Percentiles rank a stretch among this genome's conserved stretches.
Conservation (phyloP, 2,888 invertebrate species). For the Drosophila atripex region DNA sequence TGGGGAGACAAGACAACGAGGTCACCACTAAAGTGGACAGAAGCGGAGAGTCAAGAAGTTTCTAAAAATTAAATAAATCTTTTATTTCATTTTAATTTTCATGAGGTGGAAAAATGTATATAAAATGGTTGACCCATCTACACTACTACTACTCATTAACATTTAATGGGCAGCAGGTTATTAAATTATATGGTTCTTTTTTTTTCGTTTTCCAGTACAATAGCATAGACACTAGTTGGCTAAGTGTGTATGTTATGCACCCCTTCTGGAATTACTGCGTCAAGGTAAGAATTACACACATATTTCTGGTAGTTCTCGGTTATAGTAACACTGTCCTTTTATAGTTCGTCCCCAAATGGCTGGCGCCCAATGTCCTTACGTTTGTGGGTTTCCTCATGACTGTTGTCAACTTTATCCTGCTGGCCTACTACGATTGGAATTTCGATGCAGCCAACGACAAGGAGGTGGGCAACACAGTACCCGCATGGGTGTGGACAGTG, state of each 20-base stretch:
- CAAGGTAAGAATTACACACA: conserved; percentile 87
- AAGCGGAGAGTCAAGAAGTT: neutral
- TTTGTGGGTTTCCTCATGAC: conserved; percentile 97
- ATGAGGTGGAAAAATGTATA: neutral
- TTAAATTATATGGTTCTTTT: neutral
- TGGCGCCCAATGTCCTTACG: conserved; percentile 98
- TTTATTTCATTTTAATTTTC: neutral
- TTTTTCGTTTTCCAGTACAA: conserved; percentile 91
- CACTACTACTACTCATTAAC: too few relatives aligned
- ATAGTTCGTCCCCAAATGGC: conserved; percentile 96
- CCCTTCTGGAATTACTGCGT: conserved; percentile 99
- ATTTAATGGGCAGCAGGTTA: too few relatives aligned
- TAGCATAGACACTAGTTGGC: conserved; percentile 96
- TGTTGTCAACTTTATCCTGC: conserved; percentile 92
- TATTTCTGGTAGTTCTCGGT: too few relatives aligned
- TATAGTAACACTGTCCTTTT: too few relatives aligned
- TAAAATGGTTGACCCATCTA: neutral
- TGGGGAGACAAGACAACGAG: neutral
- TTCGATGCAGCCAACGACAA: conserved; percentile 85
- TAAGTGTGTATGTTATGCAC: conserved; percentile 99
- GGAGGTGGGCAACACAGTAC: conserved; percentile 86
- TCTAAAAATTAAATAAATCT: neutral
- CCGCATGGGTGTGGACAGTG: conserved; percentile 93
- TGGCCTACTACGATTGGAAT: conserved; percentile 94
- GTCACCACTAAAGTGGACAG: neutral